A percentile compares a stretch with the other conserved stretches of the same genome.
Evolutionary conservation across 2,888 invertebrate species (phyloP).

Genomic region (Ctena decussata): DNA sequence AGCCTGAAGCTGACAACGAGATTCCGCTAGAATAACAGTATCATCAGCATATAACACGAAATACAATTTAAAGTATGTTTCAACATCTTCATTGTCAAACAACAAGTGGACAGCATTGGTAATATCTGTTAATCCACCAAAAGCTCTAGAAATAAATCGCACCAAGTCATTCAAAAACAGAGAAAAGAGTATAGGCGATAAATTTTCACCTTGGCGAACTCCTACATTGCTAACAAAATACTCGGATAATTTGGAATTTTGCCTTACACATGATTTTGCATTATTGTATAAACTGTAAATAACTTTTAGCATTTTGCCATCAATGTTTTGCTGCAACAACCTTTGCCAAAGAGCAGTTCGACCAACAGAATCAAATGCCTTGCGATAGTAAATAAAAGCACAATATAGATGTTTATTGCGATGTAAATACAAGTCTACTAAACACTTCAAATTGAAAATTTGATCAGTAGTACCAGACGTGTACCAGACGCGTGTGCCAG

Average conservation of each 20-base stretch:
- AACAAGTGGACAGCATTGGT: not conserved
- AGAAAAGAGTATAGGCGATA: not conserved
- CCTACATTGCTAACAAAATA: too few relatives aligned
- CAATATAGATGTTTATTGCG: not conserved
- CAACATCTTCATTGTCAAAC: not conserved
- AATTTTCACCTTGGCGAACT: not conserved
- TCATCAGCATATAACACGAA: not conserved
- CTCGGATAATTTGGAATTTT: not conserved
- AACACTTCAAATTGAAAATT: not conserved
- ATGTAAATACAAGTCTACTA: not conserved
- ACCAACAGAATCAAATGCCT: constrained; percentile 1
- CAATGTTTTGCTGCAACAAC: not conserved
- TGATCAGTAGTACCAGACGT: not conserved
- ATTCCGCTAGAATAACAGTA: not conserved
- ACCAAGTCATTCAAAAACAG: not conserved
- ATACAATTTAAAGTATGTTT: not conserved
- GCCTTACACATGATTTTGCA: not conserved
- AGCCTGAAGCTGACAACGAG: not conserved
- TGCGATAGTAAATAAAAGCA: not conserved
- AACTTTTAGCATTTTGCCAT: not conserved
- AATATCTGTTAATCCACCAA: not conserved
- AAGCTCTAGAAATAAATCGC: not conserved
- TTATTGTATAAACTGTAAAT: not conserved
- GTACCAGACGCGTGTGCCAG: too few relatives aligned
- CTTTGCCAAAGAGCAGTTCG: not conserved